These are phyloP conservation scores for Ceratina calcarata DNA, from an alignment of 1,140 invertebrate genomes.

Conservation along the genomic window DNA sequence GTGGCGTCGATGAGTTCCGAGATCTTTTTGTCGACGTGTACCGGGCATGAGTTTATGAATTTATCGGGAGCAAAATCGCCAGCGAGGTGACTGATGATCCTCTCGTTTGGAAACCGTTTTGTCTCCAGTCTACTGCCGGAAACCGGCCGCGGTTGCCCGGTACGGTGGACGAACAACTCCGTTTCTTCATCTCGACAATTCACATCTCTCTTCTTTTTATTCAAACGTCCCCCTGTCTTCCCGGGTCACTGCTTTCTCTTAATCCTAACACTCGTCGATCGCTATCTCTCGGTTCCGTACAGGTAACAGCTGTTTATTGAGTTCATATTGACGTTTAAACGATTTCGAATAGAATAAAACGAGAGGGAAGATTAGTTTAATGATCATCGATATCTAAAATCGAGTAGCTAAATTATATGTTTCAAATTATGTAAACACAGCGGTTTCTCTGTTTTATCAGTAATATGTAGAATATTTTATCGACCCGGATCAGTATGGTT, in stretches of 20 bases:
- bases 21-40: conserved; percentile 37
- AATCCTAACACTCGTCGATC: not conserved
- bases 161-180: not conserved
- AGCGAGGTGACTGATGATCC: conserved; percentile 47
- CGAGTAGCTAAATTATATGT: too few relatives aligned
- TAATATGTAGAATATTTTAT: too few relatives aligned
- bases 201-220: not conserved
- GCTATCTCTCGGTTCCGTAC: not conserved
- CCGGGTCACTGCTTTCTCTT: not conserved
- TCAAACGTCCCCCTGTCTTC: not conserved
- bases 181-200: conserved; percentile 8
- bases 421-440: too few relatives aligned
- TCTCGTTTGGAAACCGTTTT: conserved; percentile 40
- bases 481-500: not conserved
- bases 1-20: conserved; percentile 41
- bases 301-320: not conserved
- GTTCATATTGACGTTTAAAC: not conserved
- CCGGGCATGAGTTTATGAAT: conserved; percentile 46
- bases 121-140: conserved; percentile 13
- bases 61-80: conserved; percentile 54
- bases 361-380: not conserved
- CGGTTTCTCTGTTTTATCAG: too few relatives aligned
- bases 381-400: too few relatives aligned
- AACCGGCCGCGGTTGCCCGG: not conserved
- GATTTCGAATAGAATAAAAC: not conserved